phyloP scores from a whole-genome alignment of 35 echinoderm and acorn worm species.

The Patiria miniata region DNA sequence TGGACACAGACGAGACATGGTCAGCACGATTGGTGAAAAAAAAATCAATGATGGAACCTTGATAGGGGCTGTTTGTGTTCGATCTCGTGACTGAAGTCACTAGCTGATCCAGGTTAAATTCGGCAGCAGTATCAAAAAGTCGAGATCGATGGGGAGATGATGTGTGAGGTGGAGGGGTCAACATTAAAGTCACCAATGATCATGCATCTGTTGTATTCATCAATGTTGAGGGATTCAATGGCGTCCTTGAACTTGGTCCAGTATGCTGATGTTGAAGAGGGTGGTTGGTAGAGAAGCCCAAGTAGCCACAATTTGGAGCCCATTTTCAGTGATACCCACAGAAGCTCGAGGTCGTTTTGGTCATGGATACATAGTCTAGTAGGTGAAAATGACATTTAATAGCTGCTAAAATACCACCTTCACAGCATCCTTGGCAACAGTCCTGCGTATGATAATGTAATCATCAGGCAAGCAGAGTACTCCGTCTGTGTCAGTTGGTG shows the following conservation, averaged over 20 bases:
- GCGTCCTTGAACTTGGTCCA: conserved; percentile 8
- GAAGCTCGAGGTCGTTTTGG: neutral
- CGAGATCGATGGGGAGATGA: neutral
- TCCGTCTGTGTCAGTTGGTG: neutral
- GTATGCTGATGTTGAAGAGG: neutral
- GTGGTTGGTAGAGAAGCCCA: too few species aligned
- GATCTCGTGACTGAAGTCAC: conserved; percentile 26
- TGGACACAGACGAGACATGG: neutral
- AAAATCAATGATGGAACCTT: conserved; percentile 41
- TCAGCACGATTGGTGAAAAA: conserved; percentile 34
- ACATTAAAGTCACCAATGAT: conserved; percentile 33
- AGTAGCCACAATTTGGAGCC: conserved; percentile 12
- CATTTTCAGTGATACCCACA: conserved; percentile 31
- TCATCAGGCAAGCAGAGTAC: neutral
- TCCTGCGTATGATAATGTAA: too few species aligned
- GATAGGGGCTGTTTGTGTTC: neutral
- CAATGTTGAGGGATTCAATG: neutral
- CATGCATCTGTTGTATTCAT: neutral
- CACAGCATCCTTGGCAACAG: too few species aligned
- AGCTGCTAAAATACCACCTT: neutral
- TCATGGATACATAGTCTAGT: neutral
- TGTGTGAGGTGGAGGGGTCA: conserved; percentile 4
- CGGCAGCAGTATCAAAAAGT: conserved; percentile 20
- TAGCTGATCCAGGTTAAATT: conserved; percentile 34
- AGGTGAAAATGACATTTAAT: neutral